Evolutionary conservation across 1,140 invertebrate species (phyloP).

Genomic region (Aphis gossypii): DNA sequence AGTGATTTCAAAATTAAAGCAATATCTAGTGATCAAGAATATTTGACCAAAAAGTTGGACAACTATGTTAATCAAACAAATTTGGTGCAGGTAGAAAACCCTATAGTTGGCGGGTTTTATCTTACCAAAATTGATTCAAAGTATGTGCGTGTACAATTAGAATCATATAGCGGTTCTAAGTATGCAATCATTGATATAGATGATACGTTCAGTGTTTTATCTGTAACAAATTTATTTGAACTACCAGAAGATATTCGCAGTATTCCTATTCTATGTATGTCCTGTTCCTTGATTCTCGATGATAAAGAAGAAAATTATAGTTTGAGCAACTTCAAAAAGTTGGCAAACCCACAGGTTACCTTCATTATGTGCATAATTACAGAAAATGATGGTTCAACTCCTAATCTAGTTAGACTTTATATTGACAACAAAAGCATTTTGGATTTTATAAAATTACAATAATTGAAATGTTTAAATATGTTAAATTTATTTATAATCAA

Average conservation of each 20-base stretch:
- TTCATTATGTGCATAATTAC: conserved; percentile 47
- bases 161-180: neutral
- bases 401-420: conserved; percentile 41
- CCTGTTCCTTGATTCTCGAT: conserved; percentile 21
- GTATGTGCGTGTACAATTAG: neutral
- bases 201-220: neutral
- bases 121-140: neutral
- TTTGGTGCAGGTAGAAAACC: neutral
- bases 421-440: neutral
- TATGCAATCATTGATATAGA: conserved; percentile 29
- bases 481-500: neutral
- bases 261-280: neutral
- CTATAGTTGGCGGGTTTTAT: neutral
- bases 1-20: neutral
- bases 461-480: neutral
- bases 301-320: conserved; percentile 12
- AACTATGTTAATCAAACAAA: neutral
- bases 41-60: neutral
- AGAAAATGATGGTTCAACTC: neutral
- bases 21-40: neutral
- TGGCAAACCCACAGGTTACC: neutral
- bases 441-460: conserved; percentile 16
- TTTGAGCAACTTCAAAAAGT: neutral
- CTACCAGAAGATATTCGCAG: neutral
- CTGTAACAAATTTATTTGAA: neutral